phyloP scores from a whole-genome alignment of 1,140 invertebrate species.

The Temnothorax nylanderi region DNA sequence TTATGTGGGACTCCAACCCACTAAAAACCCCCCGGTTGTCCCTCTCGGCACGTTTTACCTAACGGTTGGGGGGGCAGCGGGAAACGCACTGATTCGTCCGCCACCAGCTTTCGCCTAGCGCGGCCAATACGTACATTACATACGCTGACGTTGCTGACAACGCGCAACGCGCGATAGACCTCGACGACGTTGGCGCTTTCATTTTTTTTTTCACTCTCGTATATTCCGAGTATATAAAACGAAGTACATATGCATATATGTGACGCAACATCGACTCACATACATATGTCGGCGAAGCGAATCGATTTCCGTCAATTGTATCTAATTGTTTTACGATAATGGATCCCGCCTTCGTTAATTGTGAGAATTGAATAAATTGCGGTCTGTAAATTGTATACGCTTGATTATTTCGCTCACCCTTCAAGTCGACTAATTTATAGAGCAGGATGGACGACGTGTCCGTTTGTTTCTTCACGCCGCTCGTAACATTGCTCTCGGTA shows the following conservation, averaged over 20 bases:
- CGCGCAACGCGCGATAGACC: not conserved
- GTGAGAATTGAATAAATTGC: conserved; percentile 16
- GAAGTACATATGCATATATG: not conserved
- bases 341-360: not conserved
- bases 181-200: not conserved
- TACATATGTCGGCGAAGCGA: not conserved
- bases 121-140: not conserved
- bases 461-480: conserved; percentile 96
- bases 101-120: not conserved
- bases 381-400: not conserved
- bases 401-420: conserved; percentile 87
- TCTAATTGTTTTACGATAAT: not conserved
- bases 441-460: conserved; percentile 92
- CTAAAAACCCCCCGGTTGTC: no score
- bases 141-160: not conserved
- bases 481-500: conserved; percentile 96
- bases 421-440: conserved; percentile 94
- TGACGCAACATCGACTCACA: not conserved
- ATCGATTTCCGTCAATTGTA: not conserved
- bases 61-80: no score
- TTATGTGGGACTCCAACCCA: no score
- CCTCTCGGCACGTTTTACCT: no score
- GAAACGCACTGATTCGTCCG: no score
- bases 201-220: not conserved
- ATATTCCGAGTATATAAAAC: not conserved